These are phyloP conservation scores for Lamproptera curius DNA, from an alignment of 2,888 invertebrate genomes.

Conservation along the genomic window DNA sequence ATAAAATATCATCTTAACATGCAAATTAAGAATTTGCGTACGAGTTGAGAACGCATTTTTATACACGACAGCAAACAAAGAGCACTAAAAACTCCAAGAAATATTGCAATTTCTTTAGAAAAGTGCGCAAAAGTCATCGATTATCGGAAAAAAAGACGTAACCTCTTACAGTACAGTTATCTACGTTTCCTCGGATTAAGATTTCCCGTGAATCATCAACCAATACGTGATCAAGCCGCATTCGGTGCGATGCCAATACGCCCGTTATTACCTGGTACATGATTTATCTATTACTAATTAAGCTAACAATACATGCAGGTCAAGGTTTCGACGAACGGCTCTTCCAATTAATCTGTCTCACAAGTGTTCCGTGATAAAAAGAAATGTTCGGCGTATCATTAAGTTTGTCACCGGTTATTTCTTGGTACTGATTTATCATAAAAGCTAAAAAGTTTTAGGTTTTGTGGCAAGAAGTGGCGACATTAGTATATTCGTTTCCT, in stretches of 20 bases:
- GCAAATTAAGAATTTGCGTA: too few relatives aligned
- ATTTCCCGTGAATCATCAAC: conserved; percentile 21
- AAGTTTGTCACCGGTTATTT: too few relatives aligned
- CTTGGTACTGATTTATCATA: too few relatives aligned
- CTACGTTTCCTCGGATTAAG: conserved; percentile 15
- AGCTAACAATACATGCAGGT: conserved; percentile 3
- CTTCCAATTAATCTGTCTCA: background rate
- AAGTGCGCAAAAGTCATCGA: background rate
- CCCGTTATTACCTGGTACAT: conserved; percentile 23
- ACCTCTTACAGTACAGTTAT: conserved; percentile 10
- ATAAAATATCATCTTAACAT: too few relatives aligned
- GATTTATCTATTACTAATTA: conserved; percentile 28
- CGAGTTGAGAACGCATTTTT: too few relatives aligned
- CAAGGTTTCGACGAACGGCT: conserved; percentile 11
- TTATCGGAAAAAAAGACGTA: conserved; percentile 3
- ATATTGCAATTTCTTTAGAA: background rate
- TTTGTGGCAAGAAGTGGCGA: too few relatives aligned
- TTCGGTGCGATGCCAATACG: conserved; percentile 8
- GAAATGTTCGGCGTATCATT: too few relatives aligned
- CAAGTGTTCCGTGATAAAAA: too few relatives aligned
- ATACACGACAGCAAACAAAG: too few relatives aligned
- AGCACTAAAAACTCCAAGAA: too few relatives aligned
- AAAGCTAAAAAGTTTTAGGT: too few relatives aligned
- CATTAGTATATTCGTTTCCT: too few relatives aligned
- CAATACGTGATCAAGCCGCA: conserved; percentile 17